Conservation (phyloP, 2,797 vertebrate species). For the Novumbra hubbsi region DNA sequence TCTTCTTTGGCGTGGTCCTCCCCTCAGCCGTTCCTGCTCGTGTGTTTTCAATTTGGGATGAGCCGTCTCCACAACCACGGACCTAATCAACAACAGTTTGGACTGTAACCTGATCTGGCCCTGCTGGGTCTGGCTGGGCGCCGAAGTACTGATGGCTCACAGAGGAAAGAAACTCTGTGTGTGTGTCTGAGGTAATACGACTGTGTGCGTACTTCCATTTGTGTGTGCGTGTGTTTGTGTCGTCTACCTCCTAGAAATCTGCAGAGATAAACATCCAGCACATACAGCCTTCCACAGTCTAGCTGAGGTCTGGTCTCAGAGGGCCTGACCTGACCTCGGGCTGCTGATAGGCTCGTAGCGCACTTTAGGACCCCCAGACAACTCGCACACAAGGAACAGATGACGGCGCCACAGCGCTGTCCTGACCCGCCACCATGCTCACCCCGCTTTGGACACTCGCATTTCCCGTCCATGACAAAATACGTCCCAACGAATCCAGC, state of each 20-base stretch:
- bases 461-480: background rate
- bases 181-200: conserved; percentile 51
- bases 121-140: conserved; percentile 57
- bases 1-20: conserved; percentile 48
- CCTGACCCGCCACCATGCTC: background rate
- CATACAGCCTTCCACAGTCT: conserved; percentile 6
- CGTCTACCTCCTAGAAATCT: conserved; percentile 6
- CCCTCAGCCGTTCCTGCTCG: conserved; percentile 65
- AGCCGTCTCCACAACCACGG: conserved; percentile 64
- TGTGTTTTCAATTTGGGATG: conserved; percentile 83
- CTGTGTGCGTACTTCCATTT: background rate
- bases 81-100: conserved; percentile 84
- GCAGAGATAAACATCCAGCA: conserved; percentile 35
- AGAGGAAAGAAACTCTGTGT: conserved; percentile 26
- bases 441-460: background rate
- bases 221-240: conserved; percentile 1
- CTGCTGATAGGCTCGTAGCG: conserved; percentile 2
- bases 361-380: conserved; percentile 7
- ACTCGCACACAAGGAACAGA: background rate
- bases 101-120: conserved; percentile 75
- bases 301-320: conserved; percentile 18
- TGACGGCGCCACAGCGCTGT: background rate
- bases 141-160: too few species aligned
- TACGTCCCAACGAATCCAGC: background rate
- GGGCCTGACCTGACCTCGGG: conserved; percentile 17